Percentiles rank a stretch among this genome's conserved stretches.
phyloP scores from a whole-genome alignment of 2,888 invertebrate genomes.

The Agrenia bidenticulata region DNA sequence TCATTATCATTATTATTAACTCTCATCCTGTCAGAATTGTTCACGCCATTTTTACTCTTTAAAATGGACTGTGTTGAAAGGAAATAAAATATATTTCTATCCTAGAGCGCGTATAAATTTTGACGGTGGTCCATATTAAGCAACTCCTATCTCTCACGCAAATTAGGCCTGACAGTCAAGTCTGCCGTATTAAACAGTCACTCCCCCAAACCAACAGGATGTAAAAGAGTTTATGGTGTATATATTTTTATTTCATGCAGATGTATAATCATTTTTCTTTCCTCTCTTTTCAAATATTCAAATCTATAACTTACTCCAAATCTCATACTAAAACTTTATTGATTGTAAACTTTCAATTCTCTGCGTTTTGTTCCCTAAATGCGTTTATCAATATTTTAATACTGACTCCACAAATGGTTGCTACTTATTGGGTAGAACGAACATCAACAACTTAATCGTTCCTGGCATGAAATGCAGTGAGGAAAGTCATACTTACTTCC shows the following conservation, averaged over 20 bases:
- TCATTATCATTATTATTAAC: constrained; percentile 5
- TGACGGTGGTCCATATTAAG: background rate
- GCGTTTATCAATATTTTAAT: no score
- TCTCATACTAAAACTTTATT: background rate
- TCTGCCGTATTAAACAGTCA: no score
- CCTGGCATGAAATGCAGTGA: no score
- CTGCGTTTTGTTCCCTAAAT: no score
- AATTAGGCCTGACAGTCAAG: background rate
- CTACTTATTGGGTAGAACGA: no score
- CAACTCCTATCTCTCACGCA: constrained; percentile 4
- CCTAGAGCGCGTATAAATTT: background rate
- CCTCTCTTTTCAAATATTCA: background rate
- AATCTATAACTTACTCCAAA: no score
- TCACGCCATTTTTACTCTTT: constrained; percentile 1
- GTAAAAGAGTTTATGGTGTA: background rate
- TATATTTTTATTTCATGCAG: background rate
- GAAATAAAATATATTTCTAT: constrained; percentile 5
- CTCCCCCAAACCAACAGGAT: background rate
- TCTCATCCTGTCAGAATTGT: constrained; percentile 10
- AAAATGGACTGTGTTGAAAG: constrained; percentile 7
- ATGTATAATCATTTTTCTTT: no score
- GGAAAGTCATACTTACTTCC: constrained; percentile 53
- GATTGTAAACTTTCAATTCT: no score
- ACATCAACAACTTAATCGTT: no score
- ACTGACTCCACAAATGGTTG: no score